These are phyloP conservation scores for Corythornis cristatus DNA, from an alignment of 2,113 vertebrate species.

Conservation along the genomic window DNA sequence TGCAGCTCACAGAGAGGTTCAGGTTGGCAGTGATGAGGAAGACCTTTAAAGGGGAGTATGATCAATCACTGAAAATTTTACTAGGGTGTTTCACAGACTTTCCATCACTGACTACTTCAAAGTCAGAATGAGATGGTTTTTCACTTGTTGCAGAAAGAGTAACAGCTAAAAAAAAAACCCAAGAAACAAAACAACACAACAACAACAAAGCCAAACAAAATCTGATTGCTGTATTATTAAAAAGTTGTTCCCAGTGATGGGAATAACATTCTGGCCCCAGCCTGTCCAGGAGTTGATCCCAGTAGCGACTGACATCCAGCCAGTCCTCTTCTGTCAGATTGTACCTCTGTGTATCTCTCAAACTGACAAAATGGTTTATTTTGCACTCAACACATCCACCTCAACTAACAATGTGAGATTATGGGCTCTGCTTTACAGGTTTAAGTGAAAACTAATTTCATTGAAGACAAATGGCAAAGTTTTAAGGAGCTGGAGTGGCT, in stretches of 20 bases:
- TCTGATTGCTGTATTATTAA: not conserved
- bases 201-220: not conserved
- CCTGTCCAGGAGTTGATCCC: not conserved
- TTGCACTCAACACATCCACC: not conserved
- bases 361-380: not conserved
- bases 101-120: not conserved
- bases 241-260: not conserved
- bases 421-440: not conserved
- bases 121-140: not conserved
- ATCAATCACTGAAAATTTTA: not conserved
- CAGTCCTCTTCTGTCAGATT: not conserved
- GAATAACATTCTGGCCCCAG: not conserved
- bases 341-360: not conserved
- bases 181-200: not conserved
- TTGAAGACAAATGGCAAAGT: not conserved
- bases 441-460: not conserved
- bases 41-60: not conserved
- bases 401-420: not conserved
- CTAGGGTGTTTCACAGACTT: not conserved
- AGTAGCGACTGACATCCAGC: accelerated
- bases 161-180: not conserved
- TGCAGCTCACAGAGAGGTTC: not conserved
- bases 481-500: not conserved
- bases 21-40: not conserved
- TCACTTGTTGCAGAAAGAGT: not conserved